phyloP scores from a whole-genome alignment of 1,140 invertebrate genomes.

The Macrobrachium rosenbergii region DNA sequence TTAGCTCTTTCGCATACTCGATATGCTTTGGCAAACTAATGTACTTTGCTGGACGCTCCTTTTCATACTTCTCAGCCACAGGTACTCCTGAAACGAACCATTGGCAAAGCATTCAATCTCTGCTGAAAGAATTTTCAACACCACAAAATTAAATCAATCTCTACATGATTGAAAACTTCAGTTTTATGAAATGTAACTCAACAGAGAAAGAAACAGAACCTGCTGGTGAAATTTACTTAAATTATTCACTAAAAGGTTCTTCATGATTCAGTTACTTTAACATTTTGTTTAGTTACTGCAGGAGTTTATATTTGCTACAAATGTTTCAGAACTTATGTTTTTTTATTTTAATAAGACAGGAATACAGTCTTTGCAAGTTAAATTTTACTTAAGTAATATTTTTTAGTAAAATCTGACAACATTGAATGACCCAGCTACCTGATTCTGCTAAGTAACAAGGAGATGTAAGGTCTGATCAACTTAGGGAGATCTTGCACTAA shows the following conservation, averaged over 20 bases:
- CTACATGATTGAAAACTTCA: neutral
- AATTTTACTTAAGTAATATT: too few relatives aligned
- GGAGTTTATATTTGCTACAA: neutral
- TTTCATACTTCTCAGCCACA: neutral
- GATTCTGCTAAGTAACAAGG: too few relatives aligned
- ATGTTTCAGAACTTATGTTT: neutral
- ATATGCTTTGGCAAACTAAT: constrained; percentile 41
- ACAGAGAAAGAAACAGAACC: too few relatives aligned
- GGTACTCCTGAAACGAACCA: constrained; percentile 14
- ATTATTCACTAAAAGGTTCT: too few relatives aligned
- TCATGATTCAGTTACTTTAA: neutral
- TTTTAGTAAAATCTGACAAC: too few relatives aligned
- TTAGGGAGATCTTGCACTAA: neutral
- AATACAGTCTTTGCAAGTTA: too few relatives aligned
- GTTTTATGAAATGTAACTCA: neutral
- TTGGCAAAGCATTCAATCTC: neutral
- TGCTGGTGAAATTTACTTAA: too few relatives aligned
- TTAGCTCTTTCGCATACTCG: constrained; percentile 34
- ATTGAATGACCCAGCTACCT: too few relatives aligned
- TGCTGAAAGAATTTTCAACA: neutral
- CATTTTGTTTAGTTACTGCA: neutral
- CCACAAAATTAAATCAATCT: neutral
- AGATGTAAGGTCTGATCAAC: neutral
- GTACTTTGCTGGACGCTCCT: constrained; percentile 36
- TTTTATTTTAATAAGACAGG: constrained; percentile 2